These are phyloP conservation scores for Dicerorhinus sumatrensis DNA, from an alignment of 2,113 vertebrate species.

Conservation along the genomic window DNA sequence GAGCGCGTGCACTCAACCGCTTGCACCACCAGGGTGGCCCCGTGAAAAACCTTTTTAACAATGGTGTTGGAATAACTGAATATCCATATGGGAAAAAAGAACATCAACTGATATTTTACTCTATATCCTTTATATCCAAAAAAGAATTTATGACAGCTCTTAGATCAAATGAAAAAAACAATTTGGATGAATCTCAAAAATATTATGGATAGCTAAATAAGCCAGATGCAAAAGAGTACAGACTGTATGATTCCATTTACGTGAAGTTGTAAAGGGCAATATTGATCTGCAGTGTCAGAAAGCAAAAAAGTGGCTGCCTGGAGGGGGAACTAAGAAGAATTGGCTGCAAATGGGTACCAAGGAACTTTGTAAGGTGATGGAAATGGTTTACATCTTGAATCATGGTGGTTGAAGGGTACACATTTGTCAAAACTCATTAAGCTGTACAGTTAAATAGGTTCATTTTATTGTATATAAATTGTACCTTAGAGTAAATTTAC, in stretches of 20 bases:
- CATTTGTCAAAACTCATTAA: neutral
- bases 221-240: neutral
- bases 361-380: neutral
- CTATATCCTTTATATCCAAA: conserved; percentile 29
- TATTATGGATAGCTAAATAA: neutral
- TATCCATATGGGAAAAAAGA: neutral
- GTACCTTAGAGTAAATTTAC: neutral
- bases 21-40: no score
- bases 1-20: no score
- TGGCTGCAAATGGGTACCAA: neutral
- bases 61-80: neutral
- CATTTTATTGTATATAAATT: neutral
- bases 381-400: neutral
- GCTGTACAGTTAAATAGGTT: neutral
- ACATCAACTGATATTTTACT: neutral
- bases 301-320: neutral
- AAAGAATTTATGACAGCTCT: conserved; percentile 16
- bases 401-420: neutral
- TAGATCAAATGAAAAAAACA: neutral
- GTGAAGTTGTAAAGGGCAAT: neutral
- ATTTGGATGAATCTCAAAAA: neutral
- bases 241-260: neutral
- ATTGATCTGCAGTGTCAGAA: neutral
- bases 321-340: neutral
- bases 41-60: neutral